A percentile compares a stretch with the other conserved stretches of the same genome.
phyloP scores from a whole-genome alignment of 2,113 vertebrate species.

The Scatophagus argus region DNA sequence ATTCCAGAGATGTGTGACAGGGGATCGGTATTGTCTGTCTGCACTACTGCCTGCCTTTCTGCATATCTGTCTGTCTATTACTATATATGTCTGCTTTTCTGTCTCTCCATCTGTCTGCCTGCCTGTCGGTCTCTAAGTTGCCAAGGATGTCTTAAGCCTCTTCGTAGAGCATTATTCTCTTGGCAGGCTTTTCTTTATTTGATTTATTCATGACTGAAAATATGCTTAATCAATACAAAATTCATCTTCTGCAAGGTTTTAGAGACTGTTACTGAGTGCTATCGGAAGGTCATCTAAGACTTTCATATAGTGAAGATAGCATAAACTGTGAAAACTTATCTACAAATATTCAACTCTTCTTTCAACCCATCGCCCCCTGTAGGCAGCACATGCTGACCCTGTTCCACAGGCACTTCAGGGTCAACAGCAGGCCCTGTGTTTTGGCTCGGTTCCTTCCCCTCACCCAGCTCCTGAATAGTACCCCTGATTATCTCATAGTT shows the following conservation, averaged over 20 bases:
- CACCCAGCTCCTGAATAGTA: constrained; percentile 63
- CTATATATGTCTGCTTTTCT: background rate
- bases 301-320: background rate
- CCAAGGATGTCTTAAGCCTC: constrained; percentile 13
- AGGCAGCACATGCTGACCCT: constrained; percentile 28
- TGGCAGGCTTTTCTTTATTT: constrained; percentile 15
- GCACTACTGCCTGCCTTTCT: constrained; percentile 22
- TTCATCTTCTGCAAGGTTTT: constrained; percentile 1
- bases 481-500: constrained; percentile 87
- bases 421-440: constrained; percentile 61
- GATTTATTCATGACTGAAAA: constrained; percentile 27
- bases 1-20: constrained; percentile 57
- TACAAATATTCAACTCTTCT: background rate
- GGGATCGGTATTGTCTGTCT: constrained; percentile 44
- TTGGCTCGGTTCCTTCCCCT: constrained; percentile 56
- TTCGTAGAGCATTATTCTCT: constrained; percentile 18
- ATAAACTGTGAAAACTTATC: constrained; percentile 7
- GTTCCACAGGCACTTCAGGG: constrained; percentile 42
- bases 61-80: constrained; percentile 23
- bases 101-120: constrained; percentile 16
- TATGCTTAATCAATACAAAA: constrained; percentile 10
- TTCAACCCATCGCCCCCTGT: constrained; percentile 62
- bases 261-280: background rate
- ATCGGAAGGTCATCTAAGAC: background rate
- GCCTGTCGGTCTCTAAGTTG: constrained; percentile 14